Conservation (phyloP, 1,140 invertebrate genomes). For the Scaptomyza montana region DNA sequence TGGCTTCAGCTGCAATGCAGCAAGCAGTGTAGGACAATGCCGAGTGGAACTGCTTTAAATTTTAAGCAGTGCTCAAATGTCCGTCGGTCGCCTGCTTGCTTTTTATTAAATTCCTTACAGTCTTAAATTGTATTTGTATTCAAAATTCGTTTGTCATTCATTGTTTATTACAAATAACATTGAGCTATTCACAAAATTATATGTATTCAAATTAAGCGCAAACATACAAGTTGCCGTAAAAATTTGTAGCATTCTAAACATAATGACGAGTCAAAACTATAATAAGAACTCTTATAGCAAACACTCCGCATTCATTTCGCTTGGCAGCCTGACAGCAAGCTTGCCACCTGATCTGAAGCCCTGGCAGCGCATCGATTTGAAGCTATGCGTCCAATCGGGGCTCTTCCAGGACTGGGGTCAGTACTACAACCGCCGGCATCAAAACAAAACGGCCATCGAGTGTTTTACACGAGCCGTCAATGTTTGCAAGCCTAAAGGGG, state of each 20-base stretch:
- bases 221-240: neutral
- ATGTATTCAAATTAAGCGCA: conserved; percentile 13
- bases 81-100: neutral
- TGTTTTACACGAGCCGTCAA: conserved; percentile 10
- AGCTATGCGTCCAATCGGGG: conserved; percentile 20
- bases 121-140: neutral
- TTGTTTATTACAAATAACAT: conserved; percentile 10
- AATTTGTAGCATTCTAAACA: neutral
- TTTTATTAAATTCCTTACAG: neutral
- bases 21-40: conserved; percentile 4
- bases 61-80: no score
- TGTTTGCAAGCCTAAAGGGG: conserved; percentile 3
- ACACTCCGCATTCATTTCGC: neutral
- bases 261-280: neutral
- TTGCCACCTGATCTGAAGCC: conserved; percentile 34
- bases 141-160: conserved; percentile 10
- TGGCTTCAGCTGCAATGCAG: neutral
- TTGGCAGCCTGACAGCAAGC: neutral
- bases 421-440: conserved; percentile 32
- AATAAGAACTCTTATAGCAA: neutral
- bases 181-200: conserved; percentile 20
- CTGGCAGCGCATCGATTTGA: conserved; percentile 63
- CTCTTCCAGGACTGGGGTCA: conserved; percentile 53
- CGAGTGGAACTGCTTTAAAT: neutral
- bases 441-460: conserved; percentile 26